phyloP scores from a whole-genome alignment of 1,140 invertebrate species.

The Armadillidium nasatum region DNA sequence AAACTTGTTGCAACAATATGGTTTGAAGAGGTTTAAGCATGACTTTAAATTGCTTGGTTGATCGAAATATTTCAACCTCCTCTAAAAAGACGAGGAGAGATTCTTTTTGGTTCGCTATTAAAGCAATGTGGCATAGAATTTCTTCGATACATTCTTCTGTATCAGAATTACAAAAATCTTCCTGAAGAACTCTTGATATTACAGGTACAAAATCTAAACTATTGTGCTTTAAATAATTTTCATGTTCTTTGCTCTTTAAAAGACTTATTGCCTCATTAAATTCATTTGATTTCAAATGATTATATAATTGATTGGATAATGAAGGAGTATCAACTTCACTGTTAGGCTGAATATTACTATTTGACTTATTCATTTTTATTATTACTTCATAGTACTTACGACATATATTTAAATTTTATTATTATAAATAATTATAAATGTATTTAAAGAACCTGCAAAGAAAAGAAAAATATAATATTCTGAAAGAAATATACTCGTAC shows the following conservation, averaged over 20 bases:
- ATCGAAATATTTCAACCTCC: background rate
- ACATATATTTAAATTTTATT: too few relatives aligned
- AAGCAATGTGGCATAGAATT: background rate
- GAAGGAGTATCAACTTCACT: too few relatives aligned
- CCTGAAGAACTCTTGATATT: background rate
- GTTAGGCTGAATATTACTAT: too few relatives aligned
- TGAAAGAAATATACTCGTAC: too few relatives aligned
- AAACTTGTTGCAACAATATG: background rate
- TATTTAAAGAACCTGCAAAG: too few relatives aligned
- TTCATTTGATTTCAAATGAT: too few relatives aligned
- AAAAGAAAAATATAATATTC: too few relatives aligned
- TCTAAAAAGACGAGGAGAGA: background rate
- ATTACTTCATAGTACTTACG: too few relatives aligned
- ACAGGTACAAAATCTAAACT: background rate
- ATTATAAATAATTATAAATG: too few relatives aligned
- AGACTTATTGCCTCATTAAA: too few relatives aligned
- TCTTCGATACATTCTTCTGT: background rate
- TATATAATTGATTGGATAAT: too few relatives aligned
- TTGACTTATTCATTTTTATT: too few relatives aligned
- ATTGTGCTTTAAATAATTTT: background rate
- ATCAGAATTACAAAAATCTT: background rate
- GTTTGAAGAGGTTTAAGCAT: background rate
- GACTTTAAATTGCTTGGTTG: background rate
- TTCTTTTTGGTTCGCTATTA: background rate
- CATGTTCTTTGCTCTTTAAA: background rate